phyloP scores from a whole-genome alignment of 1,140 invertebrate species.

The Pseudomyrmex gracilis region DNA sequence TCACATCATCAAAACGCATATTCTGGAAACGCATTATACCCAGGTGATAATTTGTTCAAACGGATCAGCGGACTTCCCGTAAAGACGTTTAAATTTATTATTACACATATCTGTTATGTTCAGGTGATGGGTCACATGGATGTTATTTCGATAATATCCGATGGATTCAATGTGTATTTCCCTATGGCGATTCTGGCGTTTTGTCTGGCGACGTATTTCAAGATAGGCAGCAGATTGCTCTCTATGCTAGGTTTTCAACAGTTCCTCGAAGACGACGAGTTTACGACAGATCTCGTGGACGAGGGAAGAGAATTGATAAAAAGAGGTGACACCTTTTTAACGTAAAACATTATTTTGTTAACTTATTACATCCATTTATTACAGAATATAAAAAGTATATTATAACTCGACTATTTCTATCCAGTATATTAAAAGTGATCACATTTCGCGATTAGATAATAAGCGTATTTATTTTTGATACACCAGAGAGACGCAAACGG shows the following conservation, averaged over 20 bases:
- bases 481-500: constrained; percentile 91
- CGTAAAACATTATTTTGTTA: too few species aligned
- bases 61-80: not conserved
- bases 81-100: not conserved
- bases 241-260: constrained; percentile 97
- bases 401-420: not conserved
- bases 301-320: constrained; percentile 96
- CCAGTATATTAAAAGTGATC: not conserved
- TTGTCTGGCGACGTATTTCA: constrained; percentile 98
- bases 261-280: constrained; percentile 96
- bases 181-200: constrained; percentile 98
- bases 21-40: constrained; percentile 95
- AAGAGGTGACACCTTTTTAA: constrained; percentile 86
- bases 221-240: constrained; percentile 94
- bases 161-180: constrained; percentile 99
- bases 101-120: constrained; percentile 67
- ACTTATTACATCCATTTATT: too few species aligned
- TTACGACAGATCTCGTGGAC: constrained; percentile 96
- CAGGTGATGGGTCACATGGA: constrained; percentile 99
- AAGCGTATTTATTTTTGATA: constrained; percentile 49
- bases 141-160: constrained; percentile 97
- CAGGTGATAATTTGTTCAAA: constrained; percentile 86
- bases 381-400: not conserved
- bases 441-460: not conserved
- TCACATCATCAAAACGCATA: constrained; percentile 94